These are phyloP conservation scores for Drosophila putrida DNA, from an alignment of 2,888 invertebrate species.

Conservation along the genomic window DNA sequence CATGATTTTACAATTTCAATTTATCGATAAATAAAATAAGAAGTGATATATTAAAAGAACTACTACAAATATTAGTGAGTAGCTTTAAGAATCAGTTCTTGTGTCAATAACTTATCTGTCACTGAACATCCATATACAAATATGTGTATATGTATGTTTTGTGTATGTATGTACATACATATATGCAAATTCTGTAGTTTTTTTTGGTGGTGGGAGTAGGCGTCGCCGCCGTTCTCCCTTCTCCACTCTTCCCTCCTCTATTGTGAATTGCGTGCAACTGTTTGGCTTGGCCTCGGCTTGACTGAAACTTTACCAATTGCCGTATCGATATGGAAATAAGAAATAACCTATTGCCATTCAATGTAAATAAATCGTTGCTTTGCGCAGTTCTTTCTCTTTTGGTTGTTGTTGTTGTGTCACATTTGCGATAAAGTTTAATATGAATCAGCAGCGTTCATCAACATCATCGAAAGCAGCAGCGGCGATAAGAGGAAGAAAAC, in stretches of 20 bases:
- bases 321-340: constrained; percentile 32
- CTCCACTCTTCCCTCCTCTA: constrained; percentile 8
- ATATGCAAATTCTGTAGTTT: constrained; percentile 62
- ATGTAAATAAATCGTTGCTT: constrained; percentile 51
- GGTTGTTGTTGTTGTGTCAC: constrained; percentile 12
- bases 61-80: neutral
- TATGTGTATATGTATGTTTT: constrained; percentile 10
- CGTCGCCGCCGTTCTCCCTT: constrained; percentile 57
- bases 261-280: constrained; percentile 43
- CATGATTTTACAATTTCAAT: neutral
- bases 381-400: constrained; percentile 4
- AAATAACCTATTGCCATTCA: constrained; percentile 51
- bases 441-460: constrained; percentile 66
- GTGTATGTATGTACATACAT: constrained; percentile 32
- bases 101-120: constrained; percentile 12
- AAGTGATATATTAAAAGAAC: constrained; percentile 1
- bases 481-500: constrained; percentile 57
- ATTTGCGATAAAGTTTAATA: constrained; percentile 37
- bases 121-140: neutral
- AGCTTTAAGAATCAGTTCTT: constrained; percentile 17
- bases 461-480: constrained; percentile 13
- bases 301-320: constrained; percentile 58
- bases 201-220: constrained; percentile 64
- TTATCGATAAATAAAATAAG: constrained; percentile 15
- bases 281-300: constrained; percentile 51